These are phyloP conservation scores for Tethya wilhelma DNA, from an alignment of 37 sponge, comb jelly and placozoan genomes.

Conservation along the genomic window DNA sequence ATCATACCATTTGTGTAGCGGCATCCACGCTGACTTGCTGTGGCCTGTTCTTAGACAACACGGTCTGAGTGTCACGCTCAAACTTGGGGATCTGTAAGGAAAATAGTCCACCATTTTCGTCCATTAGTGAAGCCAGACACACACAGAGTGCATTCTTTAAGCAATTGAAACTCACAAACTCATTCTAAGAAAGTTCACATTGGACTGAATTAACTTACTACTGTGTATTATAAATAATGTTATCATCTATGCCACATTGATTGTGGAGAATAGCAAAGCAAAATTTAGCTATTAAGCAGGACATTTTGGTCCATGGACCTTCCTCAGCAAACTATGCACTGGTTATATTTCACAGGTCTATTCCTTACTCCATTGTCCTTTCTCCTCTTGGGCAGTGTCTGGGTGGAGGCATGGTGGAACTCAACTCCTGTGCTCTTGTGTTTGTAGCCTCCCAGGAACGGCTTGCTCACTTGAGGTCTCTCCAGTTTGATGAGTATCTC, in stretches of 20 bases:
- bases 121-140: no score
- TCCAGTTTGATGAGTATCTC: conserved; percentile 1
- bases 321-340: no score
- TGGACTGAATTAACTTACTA: no score
- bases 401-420: conserved; percentile 84
- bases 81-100: conserved; percentile 15
- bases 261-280: no score
- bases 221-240: no score
- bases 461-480: neutral
- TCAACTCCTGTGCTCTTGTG: conserved; percentile 62
- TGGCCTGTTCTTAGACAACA: conserved; percentile 52
- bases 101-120: no score
- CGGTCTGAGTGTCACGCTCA: conserved; percentile 91
- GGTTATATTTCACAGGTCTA: neutral
- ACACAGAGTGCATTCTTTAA: no score
- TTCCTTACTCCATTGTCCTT: neutral
- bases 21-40: conserved; percentile 87
- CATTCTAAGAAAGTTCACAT: no score
- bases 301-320: no score
- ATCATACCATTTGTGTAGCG: conserved; percentile 92
- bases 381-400: conserved; percentile 24
- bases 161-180: no score
- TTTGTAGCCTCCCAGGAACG: conserved; percentile 32
- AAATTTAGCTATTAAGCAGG: no score
- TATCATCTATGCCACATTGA: no score